These are phyloP conservation scores for Cettia cetti DNA, from an alignment of 2,113 vertebrate species.

Conservation along the genomic window DNA sequence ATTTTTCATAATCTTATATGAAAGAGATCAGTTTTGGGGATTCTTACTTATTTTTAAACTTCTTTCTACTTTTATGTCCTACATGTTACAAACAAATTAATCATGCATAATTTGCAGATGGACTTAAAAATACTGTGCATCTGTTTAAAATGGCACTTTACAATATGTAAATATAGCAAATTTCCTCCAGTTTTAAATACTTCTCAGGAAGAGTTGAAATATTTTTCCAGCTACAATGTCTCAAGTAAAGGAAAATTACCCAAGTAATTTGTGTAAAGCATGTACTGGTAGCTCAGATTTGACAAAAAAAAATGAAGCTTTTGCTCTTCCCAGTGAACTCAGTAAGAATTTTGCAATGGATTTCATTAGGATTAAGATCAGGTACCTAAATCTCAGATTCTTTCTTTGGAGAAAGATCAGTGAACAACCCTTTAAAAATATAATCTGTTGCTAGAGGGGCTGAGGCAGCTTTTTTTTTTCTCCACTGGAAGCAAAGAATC, in stretches of 20 bases:
- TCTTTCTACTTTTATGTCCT: neutral
- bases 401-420: conserved; percentile 26
- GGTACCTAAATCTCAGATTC: neutral
- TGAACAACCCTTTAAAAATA: conserved; percentile 38
- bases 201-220: neutral
- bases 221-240: neutral
- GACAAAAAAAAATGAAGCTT: neutral
- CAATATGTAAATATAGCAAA: neutral
- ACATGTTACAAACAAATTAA: neutral
- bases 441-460: conserved; percentile 32
- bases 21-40: neutral
- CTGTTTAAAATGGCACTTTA: neutral
- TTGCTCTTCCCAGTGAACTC: neutral
- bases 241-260: neutral
- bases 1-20: neutral
- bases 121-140: neutral
- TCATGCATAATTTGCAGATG: neutral
- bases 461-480: neutral
- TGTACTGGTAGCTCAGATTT: neutral
- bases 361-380: conserved; percentile 44
- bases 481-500: conserved; percentile 16
- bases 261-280: neutral
- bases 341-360: neutral
- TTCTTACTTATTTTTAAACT: neutral
- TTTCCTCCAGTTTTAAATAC: neutral